Conservation (phyloP, 2,113 vertebrate species). For the Poeciliopsis prolifica region DNA sequence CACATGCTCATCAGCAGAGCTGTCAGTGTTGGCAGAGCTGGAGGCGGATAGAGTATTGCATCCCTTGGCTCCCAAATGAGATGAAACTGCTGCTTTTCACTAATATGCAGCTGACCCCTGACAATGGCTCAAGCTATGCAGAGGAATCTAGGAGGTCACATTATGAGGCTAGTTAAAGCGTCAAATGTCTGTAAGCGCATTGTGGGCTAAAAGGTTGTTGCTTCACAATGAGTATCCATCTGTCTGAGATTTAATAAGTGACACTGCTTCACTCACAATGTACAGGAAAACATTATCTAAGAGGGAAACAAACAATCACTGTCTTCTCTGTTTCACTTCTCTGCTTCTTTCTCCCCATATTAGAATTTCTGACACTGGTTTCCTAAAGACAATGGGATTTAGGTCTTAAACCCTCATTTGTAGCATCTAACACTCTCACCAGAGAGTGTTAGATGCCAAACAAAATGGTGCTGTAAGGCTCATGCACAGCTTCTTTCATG, state of each 20-base stretch:
- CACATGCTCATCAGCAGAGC: conserved; percentile 63
- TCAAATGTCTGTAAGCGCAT: conserved; percentile 60
- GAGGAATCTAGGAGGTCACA: conserved; percentile 47
- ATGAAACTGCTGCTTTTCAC: conserved; percentile 34
- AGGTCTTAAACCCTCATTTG: conserved; percentile 28
- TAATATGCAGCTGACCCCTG: conserved; percentile 58
- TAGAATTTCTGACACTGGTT: conserved; percentile 58
- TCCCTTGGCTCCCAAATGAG: conserved; percentile 56
- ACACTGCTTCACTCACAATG: conserved; percentile 40
- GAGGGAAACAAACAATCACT: conserved; percentile 25
- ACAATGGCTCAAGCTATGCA: conserved; percentile 34
- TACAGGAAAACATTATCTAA: conserved; percentile 48
- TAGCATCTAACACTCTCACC: neutral
- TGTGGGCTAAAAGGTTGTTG: conserved; percentile 28
- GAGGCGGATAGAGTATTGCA: conserved; percentile 47
- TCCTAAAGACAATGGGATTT: conserved; percentile 34
- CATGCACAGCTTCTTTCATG: conserved; percentile 47
- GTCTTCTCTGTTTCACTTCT: conserved; percentile 36
- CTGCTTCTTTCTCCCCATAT: conserved; percentile 19
- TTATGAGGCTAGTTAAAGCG: conserved; percentile 56
- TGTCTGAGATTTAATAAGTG: conserved; percentile 54
- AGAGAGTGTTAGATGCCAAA: conserved; percentile 10
- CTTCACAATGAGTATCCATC: conserved; percentile 24
- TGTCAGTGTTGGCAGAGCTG: conserved; percentile 35
- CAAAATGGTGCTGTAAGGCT: conserved; percentile 22